Evolutionary conservation across 2,888 invertebrate species (phyloP).

Genomic region (Idaea aversata): DNA sequence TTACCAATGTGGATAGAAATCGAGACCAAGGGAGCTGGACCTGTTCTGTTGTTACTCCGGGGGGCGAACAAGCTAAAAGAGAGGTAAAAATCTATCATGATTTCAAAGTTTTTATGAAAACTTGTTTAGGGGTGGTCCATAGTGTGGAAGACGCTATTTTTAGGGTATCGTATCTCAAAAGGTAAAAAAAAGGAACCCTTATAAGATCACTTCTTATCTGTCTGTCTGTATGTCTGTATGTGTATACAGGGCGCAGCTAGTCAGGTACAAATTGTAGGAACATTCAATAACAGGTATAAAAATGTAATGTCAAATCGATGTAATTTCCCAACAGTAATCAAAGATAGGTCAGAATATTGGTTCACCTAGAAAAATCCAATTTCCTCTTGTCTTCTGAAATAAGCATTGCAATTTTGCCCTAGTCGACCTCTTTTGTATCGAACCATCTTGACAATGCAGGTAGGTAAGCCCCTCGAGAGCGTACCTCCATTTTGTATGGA

Average conservation of each 20-base stretch:
- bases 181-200: no score
- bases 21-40: constrained; percentile 89
- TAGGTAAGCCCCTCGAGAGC: constrained; percentile 17
- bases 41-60: constrained; percentile 87
- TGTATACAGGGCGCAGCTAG: no score
- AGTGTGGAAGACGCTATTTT: no score
- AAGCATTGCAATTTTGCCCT: background rate
- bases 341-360: background rate
- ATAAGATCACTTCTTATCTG: no score
- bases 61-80: constrained; percentile 87
- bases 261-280: no score
- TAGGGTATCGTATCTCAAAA: no score
- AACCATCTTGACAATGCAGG: constrained; percentile 25
- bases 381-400: background rate
- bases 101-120: background rate
- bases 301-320: background rate
- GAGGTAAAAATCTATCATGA: constrained; percentile 75
- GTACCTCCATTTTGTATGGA: constrained; percentile 15
- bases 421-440: constrained; percentile 10
- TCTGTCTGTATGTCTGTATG: no score
- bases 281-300: background rate
- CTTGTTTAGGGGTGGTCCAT: no score
- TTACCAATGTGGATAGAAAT: constrained; percentile 81
- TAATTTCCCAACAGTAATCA: background rate
- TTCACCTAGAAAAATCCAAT: background rate